Percentiles rank a stretch among this genome's conserved stretches.
These are phyloP conservation scores for Pristionchus entomophagus DNA, from an alignment of 2,888 invertebrate species.

Conservation along the genomic window DNA sequence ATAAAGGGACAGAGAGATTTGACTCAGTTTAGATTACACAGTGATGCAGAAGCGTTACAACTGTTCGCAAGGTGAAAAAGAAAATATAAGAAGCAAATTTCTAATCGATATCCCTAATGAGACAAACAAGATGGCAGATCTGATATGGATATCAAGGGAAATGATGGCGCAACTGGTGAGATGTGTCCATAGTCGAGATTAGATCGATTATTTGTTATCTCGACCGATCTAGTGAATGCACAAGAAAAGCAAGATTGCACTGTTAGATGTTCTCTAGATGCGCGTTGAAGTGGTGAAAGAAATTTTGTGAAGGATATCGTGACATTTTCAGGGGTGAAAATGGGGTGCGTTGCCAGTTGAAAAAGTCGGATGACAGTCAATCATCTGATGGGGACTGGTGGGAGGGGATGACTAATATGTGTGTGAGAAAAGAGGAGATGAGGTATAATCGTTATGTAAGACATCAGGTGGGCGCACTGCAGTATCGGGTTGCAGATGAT, in stretches of 20 bases:
- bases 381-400: background rate
- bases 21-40: background rate
- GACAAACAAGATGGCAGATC: background rate
- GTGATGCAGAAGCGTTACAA: background rate
- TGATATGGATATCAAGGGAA: background rate
- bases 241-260: background rate
- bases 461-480: background rate
- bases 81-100: background rate
- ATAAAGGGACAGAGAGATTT: background rate
- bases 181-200: background rate
- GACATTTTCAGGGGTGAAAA: no score
- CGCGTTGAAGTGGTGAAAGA: no score
- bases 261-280: background rate
- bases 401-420: background rate
- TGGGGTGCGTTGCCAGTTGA: no score
- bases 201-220: background rate
- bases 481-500: slow-evolving; percentile 8
- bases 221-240: background rate
- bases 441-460: slow-evolving; percentile 25
- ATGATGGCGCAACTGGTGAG: background rate
- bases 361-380: slow-evolving; percentile 1
- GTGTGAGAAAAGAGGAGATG: no score
- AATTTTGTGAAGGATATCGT: no score
- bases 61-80: background rate
- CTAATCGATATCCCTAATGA: no score